A percentile compares a stretch with the other conserved stretches of the same genome.
phyloP scores from a whole-genome alignment of 2,797 vertebrate species.

The Okamejei kenojei region DNA sequence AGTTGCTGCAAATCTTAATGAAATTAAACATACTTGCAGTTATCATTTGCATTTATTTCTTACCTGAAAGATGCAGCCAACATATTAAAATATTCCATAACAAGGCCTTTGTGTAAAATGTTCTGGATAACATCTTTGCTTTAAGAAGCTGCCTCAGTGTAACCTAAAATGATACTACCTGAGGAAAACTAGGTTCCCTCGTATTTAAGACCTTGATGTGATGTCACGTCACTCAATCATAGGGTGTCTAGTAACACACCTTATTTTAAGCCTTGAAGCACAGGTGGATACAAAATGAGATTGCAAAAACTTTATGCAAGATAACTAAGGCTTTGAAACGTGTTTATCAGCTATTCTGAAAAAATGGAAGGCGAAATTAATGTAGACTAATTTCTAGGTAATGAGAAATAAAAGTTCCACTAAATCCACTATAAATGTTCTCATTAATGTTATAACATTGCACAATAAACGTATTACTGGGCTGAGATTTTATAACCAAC shows the following conservation, averaged over 20 bases:
- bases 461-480: neutral
- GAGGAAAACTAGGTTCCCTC: no score
- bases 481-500: neutral
- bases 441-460: neutral
- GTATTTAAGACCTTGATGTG: neutral
- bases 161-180: neutral
- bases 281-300: neutral
- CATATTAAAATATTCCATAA: slow-evolving; percentile 7
- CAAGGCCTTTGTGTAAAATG: neutral
- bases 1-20: neutral
- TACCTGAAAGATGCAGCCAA: neutral
- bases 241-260: neutral
- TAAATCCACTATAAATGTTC: neutral
- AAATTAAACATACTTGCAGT: neutral
- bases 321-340: neutral
- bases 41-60: neutral
- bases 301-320: no score
- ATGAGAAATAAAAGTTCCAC: neutral
- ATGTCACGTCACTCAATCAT: neutral
- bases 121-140: neutral
- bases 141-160: neutral
- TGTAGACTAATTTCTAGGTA: neutral
- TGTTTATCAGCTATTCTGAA: neutral
- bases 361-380: neutral
- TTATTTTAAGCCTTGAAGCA: slow-evolving; percentile 30